phyloP scores from a whole-genome alignment of 1,140 invertebrate genomes.

The Euwallacea fornicatus region DNA sequence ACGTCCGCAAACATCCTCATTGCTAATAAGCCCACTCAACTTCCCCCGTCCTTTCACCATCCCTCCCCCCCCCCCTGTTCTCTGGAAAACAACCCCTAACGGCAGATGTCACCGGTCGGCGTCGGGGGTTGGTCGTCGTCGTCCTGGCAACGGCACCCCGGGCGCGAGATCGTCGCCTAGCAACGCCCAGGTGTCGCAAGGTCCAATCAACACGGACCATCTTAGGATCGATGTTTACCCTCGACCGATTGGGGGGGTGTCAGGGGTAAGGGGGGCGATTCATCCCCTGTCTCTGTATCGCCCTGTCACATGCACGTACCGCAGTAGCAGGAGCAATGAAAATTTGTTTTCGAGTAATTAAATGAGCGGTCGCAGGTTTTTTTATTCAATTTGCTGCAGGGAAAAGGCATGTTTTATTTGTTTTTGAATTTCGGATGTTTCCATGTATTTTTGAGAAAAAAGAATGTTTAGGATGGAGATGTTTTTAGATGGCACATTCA shows the following conservation, averaged over 20 bases:
- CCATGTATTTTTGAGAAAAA: too few relatives aligned
- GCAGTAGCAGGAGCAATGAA: background rate
- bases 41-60: background rate
- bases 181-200: slow-evolving; percentile 52
- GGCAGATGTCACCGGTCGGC: slow-evolving; percentile 34
- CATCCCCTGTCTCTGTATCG: background rate
- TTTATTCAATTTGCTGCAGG: too few relatives aligned
- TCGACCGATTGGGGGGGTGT: slow-evolving; percentile 10
- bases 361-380: background rate
- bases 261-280: slow-evolving; percentile 1
- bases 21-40: slow-evolving; percentile 5
- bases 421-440: background rate
- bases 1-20: slow-evolving; percentile 17
- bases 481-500: too few relatives aligned
- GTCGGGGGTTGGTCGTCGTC: slow-evolving; percentile 13
- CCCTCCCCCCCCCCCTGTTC: background rate
- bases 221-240: slow-evolving; percentile 53
- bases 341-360: background rate
- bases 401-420: background rate
- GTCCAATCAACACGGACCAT: slow-evolving; percentile 53
- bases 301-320: slow-evolving; percentile 24
- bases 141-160: slow-evolving; percentile 30
- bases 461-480: too few relatives aligned
- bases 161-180: slow-evolving; percentile 46
- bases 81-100: slow-evolving; percentile 24